Evolutionary conservation across 2,797 vertebrate species (phyloP), one percentile per base, ranked within the genome.

Genomic region (Pseudomugil gertrudae): DNA sequence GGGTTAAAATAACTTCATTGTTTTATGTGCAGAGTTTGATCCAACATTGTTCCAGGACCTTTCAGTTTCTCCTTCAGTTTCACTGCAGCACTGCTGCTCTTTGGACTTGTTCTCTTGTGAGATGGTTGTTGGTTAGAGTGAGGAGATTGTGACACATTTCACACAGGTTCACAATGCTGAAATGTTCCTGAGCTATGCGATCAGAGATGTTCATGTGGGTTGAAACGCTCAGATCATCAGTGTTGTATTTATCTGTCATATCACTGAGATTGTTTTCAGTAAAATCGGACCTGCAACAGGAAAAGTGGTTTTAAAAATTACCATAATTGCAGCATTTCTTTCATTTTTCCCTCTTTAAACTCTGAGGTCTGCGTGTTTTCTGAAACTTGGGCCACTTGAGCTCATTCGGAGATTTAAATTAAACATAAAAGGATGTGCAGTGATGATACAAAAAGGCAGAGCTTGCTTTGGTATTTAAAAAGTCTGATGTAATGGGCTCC

Each of bases 211-310:
- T 45, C 9, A 45, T 1, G 40, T 21, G n/a, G 40, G n/a, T 45
- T 9, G 8, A 19, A 43, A 43, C 38, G 2, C n/a, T n/a, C 17
- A n/a, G 1, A 7, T 17, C 19, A 6, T 30, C 8, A 5, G 15
- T 40, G 36, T 7, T 17, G 15, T 40, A 17, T 17, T 40, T n/a
- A n/a, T 63, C 50, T 36, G n/a, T 53, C 53, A 27, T 1, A 0
- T 63, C 13, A n/a, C 33, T n/a, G 24, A 21, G 48, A 24, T 36
- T 63, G 27, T 23, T 43, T 63, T 40, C 26, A 43, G 23, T 63
- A 30, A 53, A 40, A 54, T 13, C 36, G 26, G 1, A 63, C 23
- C 24, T 15, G 38, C 21, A 57, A 38, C 6, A 9, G 38, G 33
- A 21, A 56, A 56, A 23, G 2, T 7, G 21, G n/a, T 13, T 14